A percentile compares a stretch with the other conserved stretches of the same genome.
Evolutionary conservation across 2,888 invertebrate genomes (phyloP).

Genomic region (Metopia argyrocephala): DNA sequence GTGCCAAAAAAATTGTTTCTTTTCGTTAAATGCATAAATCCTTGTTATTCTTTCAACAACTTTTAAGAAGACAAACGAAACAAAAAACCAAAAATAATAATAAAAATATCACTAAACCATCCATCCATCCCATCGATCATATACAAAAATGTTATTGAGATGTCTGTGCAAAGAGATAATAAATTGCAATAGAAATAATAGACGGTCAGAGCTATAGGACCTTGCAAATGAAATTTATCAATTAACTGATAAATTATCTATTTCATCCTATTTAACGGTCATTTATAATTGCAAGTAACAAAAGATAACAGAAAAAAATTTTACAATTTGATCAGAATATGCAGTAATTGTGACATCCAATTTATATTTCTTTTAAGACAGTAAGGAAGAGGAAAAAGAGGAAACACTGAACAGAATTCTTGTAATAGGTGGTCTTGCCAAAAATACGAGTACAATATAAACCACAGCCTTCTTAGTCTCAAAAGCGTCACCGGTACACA

Average conservation of each 20-base stretch:
- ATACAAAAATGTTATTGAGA: conserved; percentile 16
- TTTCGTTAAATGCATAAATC: conserved; percentile 60
- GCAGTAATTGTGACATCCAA: too few species aligned
- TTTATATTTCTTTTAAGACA: too few species aligned
- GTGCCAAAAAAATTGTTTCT: conserved; percentile 60
- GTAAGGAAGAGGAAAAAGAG: too few species aligned
- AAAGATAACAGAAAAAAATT: conserved; percentile 1
- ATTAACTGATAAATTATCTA: background rate
- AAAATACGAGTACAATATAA: too few species aligned
- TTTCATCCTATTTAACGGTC: conserved; percentile 18
- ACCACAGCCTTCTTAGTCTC: too few species aligned
- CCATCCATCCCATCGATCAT: background rate
- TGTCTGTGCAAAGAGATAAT: background rate
- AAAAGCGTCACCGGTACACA: too few species aligned
- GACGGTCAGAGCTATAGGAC: conserved; percentile 52
- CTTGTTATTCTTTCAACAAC: conserved; percentile 60
- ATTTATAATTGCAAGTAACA: conserved; percentile 2
- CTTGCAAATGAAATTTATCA: conserved; percentile 54
- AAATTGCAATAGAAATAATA: background rate
- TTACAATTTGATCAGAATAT: background rate
- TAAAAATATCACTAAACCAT: conserved; percentile 42
- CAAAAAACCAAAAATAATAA: conserved; percentile 20
- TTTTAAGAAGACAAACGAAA: conserved; percentile 10
- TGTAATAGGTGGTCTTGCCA: too few species aligned
- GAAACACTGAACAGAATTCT: too few species aligned